These are phyloP conservation scores for Hemaris fuciformis DNA, from an alignment of 2,888 invertebrate genomes.

Conservation along the genomic window DNA sequence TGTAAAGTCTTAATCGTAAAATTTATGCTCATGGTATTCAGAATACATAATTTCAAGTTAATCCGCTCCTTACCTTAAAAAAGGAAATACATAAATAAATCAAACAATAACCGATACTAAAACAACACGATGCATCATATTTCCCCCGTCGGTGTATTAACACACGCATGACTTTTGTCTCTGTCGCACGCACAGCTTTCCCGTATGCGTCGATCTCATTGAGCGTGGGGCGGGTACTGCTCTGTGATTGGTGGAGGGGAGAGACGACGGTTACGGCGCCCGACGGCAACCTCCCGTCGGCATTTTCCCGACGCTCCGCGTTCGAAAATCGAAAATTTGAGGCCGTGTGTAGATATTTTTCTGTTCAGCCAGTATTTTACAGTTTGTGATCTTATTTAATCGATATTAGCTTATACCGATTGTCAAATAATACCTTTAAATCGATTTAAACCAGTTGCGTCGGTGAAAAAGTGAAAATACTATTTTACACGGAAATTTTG, in stretches of 20 bases:
- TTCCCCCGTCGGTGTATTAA: constrained; percentile 62
- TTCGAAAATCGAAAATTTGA: constrained; percentile 61
- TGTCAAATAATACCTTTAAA: not conserved
- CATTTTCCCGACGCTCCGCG: constrained; percentile 74
- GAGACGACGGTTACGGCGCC: constrained; percentile 55
- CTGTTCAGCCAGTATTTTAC: constrained; percentile 22
- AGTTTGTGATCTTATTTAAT: not conserved
- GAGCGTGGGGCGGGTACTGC: constrained; percentile 66
- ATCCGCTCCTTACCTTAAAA: constrained; percentile 57
- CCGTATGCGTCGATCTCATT: constrained; percentile 52
- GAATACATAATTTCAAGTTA: constrained; percentile 31
- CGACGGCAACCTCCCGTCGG: constrained; percentile 74
- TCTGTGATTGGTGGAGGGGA: constrained; percentile 71
- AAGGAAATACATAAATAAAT: constrained; percentile 57
- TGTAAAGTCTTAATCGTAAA: not conserved
- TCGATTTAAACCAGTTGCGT: not conserved
- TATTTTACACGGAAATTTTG: no score
- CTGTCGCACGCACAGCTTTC: constrained; percentile 55
- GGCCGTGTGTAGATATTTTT: constrained; percentile 6
- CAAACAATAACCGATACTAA: constrained; percentile 75
- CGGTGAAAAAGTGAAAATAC: no score
- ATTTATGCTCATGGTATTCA: constrained; percentile 13
- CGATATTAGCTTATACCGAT: not conserved
- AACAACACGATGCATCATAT: constrained; percentile 80
- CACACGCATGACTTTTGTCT: not conserved